Base-by-base conservation (phyloP, 2,888 invertebrate genomes). In the Eurois occulta region DNA sequence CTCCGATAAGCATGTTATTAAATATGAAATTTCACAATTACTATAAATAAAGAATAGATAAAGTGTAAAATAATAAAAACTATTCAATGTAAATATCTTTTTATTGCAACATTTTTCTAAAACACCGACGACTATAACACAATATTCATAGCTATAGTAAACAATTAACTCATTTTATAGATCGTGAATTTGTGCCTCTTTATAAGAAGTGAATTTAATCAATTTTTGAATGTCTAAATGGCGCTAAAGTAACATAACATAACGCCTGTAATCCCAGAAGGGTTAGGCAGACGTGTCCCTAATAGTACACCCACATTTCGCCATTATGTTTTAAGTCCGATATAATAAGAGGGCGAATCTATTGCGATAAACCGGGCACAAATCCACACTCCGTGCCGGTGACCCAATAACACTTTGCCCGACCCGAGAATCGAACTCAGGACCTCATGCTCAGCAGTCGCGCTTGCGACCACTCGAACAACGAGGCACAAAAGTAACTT, bases 211-310 rank as follows among this genome's bases (percentile, higher is more conserved):
- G 35, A n/a, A 48, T 62, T 62, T 21, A 55, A 38, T 69, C 3
- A 69, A 21, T 24, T 48, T 81, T 86, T 92, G 91, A 92, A 91
- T 92, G 91, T 92, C 90, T 86, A 77, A 83, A 90, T 90, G 89
- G 89, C 90, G 86, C 84, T 84, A 89, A 67, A 46, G 8, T 55
- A 64, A 28, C 3, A 48, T 55, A 64, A 28, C 3, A 48, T 48
- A 48, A 48, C 48, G 11, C 11, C 11, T 55, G 10, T 48, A 21
- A 48, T 48, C 6, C 21, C 10, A n/a, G 10, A 48, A 48, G 24
- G 8, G 48, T 8, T 24, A 48, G 24, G 2, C 48, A 48, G 2
- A 48, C 6, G 18, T 46, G 18, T 46, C 2, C 21, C 16, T 43
- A 7, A 4, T 43, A 43, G 43, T 43, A 43, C 43, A 43, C 43